Evolutionary conservation across 2,797 vertebrate species (phyloP).

Genomic region (Dallia pectoralis): DNA sequence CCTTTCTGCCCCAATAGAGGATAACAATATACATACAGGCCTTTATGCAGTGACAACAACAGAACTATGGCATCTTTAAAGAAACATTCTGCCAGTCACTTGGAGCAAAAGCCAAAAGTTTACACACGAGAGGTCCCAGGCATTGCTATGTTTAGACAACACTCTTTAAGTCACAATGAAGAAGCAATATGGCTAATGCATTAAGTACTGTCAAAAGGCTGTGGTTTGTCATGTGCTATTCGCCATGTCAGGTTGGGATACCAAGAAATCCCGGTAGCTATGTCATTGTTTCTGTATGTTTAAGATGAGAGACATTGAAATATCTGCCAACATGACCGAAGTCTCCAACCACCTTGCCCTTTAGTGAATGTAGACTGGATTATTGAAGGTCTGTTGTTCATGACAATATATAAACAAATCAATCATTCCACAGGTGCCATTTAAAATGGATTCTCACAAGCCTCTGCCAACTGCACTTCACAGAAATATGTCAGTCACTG

Average conservation of each 20-base stretch:
- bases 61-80: not conserved
- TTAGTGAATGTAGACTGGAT: not conserved
- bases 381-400: not conserved
- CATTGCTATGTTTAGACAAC: conserved; percentile 50
- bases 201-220: conserved; percentile 8
- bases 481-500: conserved; percentile 40
- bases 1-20: conserved; percentile 37
- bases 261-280: not conserved
- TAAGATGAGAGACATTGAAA: not conserved
- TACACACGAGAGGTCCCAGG: conserved; percentile 7
- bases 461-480: conserved; percentile 6
- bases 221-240: not conserved
- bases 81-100: not conserved
- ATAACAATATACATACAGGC: conserved; percentile 38
- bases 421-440: not conserved
- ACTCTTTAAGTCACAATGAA: conserved; percentile 7
- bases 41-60: conserved; percentile 20
- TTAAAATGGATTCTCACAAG: not conserved
- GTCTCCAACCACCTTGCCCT: not conserved
- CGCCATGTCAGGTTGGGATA: not conserved
- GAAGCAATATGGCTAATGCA: conserved; percentile 10
- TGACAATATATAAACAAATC: not conserved
- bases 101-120: not conserved
- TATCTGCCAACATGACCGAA: not conserved
- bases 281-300: not conserved